Evolutionary conservation across 2,797 vertebrate species (phyloP).

Genomic region (Pyrocephalus nanus): DNA sequence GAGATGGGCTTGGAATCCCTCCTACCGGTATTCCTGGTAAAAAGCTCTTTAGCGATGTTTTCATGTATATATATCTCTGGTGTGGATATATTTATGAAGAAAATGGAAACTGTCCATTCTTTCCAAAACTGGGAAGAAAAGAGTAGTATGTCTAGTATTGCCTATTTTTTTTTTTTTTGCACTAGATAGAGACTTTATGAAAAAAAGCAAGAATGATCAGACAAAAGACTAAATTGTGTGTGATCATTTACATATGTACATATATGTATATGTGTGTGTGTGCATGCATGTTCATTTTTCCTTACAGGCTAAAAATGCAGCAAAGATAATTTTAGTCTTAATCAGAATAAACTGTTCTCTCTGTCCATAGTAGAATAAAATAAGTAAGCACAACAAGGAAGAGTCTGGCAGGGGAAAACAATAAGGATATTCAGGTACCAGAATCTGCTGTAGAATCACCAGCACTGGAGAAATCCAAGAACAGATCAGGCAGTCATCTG

Average conservation of each 20-base stretch:
- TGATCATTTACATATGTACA: background rate
- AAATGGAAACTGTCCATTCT: background rate
- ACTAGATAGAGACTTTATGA: background rate
- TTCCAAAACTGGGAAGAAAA: background rate
- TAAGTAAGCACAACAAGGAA: background rate
- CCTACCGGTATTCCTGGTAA: background rate
- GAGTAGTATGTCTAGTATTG: background rate
- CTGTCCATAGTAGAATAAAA: background rate
- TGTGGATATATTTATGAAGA: background rate
- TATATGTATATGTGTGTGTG: fast-evolving
- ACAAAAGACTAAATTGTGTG: background rate
- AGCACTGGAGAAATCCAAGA: background rate
- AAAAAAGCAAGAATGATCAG: background rate
- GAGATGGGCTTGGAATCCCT: background rate
- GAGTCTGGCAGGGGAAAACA: background rate
- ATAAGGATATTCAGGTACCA: background rate
- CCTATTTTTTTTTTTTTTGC: background rate
- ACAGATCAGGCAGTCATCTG: background rate
- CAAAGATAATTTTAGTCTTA: background rate
- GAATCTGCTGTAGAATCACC: background rate
- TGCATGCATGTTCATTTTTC: background rate
- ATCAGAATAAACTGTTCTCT: background rate
- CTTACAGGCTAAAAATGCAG: background rate
- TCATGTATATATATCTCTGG: too few species aligned
- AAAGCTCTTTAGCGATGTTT: background rate